Evolutionary conservation across 2,113 vertebrate genomes (phyloP).

Genomic region (Nesogale talazaci): DNA sequence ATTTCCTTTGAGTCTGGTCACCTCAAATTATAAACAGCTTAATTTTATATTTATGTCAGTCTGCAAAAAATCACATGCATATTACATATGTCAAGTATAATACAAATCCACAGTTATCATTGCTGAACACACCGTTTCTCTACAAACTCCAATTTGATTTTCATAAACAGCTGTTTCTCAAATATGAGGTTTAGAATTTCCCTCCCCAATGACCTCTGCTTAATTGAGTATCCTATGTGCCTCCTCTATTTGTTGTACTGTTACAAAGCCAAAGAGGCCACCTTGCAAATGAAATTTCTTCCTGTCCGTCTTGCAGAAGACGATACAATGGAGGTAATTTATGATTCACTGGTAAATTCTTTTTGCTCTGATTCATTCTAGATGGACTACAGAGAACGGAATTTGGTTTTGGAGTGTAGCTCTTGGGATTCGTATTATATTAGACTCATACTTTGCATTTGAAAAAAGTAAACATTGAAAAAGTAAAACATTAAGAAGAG

Average conservation of each 20-base stretch:
- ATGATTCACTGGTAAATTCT: neutral
- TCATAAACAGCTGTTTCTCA: slow-evolving; percentile 48
- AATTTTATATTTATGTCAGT: neutral
- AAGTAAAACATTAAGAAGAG: neutral
- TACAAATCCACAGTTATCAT: slow-evolving; percentile 48
- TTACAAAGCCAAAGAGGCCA: neutral
- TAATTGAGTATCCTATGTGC: neutral
- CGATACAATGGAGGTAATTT: neutral
- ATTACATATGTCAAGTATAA: slow-evolving; percentile 45
- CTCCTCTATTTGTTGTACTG: neutral
- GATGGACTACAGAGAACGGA: neutral
- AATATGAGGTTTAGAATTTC: neutral
- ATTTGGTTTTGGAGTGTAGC: neutral
- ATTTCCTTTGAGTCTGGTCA: slow-evolving; percentile 67
- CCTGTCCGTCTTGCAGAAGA: neutral
- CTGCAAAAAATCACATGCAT: neutral
- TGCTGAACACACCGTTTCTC: slow-evolving; percentile 26
- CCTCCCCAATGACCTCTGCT: neutral
- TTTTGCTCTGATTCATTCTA: slow-evolving; percentile 34
- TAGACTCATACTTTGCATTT: slow-evolving; percentile 8
- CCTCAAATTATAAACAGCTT: slow-evolving; percentile 72
- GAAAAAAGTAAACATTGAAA: slow-evolving; percentile 14
- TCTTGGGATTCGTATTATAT: slow-evolving; percentile 25
- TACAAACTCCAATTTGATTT: slow-evolving; percentile 6
- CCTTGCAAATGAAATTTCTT: neutral